Conservation (phyloP, 2,797 vertebrate genomes). For the Microctenopoma steveboyesi region DNA sequence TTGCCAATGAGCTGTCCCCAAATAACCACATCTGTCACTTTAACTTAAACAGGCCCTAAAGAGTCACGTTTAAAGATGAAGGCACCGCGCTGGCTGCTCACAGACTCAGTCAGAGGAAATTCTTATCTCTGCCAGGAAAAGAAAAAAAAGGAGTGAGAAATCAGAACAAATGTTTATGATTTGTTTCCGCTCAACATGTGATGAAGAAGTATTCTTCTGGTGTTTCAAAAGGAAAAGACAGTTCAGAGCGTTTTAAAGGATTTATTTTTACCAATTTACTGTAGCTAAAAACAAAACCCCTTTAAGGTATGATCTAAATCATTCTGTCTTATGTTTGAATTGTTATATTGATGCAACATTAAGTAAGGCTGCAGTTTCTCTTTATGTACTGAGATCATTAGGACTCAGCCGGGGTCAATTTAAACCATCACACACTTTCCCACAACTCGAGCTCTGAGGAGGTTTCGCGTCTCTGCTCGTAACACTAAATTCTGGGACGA, state of each 20-base stretch:
- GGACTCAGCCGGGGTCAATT: slow-evolving; percentile 33
- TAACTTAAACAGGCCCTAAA: slow-evolving; percentile 73
- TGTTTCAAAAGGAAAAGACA: background rate
- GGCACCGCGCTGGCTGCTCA: slow-evolving; percentile 38
- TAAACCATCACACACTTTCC: slow-evolving; percentile 40
- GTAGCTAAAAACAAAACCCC: background rate
- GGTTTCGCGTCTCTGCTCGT: slow-evolving; percentile 45
- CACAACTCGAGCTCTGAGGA: slow-evolving; percentile 40
- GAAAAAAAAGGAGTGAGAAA: slow-evolving; percentile 1
- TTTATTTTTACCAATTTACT: background rate
- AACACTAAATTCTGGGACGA: slow-evolving; percentile 33
- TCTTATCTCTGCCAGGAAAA: slow-evolving; percentile 11
- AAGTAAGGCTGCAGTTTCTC: slow-evolving; percentile 18
- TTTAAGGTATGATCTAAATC: slow-evolving; percentile 2
- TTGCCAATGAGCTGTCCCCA: slow-evolving; percentile 80
- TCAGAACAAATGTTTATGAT: background rate
- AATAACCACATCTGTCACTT: slow-evolving; percentile 82
- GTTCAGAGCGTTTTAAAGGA: background rate
- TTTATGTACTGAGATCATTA: slow-evolving; percentile 5
- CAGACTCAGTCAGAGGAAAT: slow-evolving; percentile 4
- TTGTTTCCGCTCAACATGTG: background rate
- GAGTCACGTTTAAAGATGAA: slow-evolving; percentile 73
- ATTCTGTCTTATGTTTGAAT: slow-evolving; percentile 5
- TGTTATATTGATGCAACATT: slow-evolving; percentile 8
- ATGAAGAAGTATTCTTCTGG: background rate